A percentile compares a stretch with the other conserved stretches of the same genome.
Conservation (phyloP, 2,113 vertebrate genomes). For the Tyrannus savana region DNA sequence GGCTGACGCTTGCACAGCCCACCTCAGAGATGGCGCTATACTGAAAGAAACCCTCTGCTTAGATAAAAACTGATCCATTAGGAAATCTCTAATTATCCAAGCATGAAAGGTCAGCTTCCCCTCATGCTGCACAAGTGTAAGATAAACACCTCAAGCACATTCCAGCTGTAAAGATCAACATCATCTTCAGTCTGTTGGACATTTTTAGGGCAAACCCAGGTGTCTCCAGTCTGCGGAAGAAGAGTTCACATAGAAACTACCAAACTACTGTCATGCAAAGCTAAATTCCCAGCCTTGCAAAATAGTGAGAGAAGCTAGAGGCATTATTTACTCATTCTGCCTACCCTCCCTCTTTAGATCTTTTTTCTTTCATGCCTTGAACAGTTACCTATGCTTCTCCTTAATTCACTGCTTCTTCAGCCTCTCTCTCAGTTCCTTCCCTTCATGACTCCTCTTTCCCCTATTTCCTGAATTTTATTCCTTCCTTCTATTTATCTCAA, state of each 20-base stretch:
- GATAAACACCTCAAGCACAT: neutral
- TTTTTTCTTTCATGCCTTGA: neutral
- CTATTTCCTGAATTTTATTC: neutral
- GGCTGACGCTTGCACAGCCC: neutral
- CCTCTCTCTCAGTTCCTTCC: neutral
- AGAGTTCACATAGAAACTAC: neutral
- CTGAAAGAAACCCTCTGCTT: neutral
- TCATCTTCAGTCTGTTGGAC: neutral
- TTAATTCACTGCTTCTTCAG: neutral
- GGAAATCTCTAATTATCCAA: slow-evolving; percentile 5
- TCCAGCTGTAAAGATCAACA: neutral
- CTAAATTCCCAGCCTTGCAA: neutral
- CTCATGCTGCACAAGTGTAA: neutral
- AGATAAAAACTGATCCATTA: neutral
- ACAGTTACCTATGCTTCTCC: neutral
- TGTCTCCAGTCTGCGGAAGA: neutral
- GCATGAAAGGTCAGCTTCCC: neutral
- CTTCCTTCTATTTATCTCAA: neutral
- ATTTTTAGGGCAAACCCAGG: neutral
- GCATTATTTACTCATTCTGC: neutral
- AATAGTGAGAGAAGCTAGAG: neutral
- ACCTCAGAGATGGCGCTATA: neutral
- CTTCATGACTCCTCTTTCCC: neutral
- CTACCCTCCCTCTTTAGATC: neutral
- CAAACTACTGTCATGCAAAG: neutral